Base-by-base conservation (phyloP, 2,113 vertebrate species). In the Ciconia boyciana region DNA sequence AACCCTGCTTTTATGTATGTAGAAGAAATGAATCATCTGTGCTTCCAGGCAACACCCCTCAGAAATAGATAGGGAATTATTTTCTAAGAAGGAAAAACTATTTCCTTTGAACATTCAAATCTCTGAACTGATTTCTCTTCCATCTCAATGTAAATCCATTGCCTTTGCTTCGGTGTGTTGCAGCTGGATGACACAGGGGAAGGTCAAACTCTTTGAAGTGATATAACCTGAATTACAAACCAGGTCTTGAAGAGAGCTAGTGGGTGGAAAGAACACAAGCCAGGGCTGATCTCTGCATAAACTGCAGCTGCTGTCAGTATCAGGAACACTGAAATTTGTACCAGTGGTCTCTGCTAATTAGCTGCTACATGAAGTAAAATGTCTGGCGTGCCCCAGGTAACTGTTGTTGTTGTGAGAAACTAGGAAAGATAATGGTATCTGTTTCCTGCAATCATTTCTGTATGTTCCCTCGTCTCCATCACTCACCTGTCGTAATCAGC, bases 381-480 rank as follows among this genome's bases (percentile, higher is more conserved):
- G 61, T 79, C 93, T 95, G 81, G 28, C 93, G 72, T 92, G 91
- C 78, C 94, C 44, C 94, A 96, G 96, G 95, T 97, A 97, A 94
- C 84, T 82, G 64, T 70, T 79, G 77, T 32, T 89, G 89, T 83
- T 97, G 91, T 76, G 93, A 96, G 81, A 96, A 97, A 69, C 89
- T 54, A 14, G 66, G 58, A 87, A 91, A 94, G 89, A 96, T 92
- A 97, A 96, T 74, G 79, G 32, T 92, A 94, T 93, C 96, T 84
- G 83, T 89, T 98, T 98, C 97, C 97, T 97, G 92, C 85, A 94
- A 52, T 96, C 78, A 11, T 90, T 95, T 93, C 86, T 90, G 65
- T 39, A 75, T 55, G 79, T 80, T 92, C 51, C 82, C 69, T 92
- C 76, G 12, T 93, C 92, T 95, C 93, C 87, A 94, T 96, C 95